Evolutionary conservation across 1,140 invertebrate species (phyloP), one percentile per base, ranked within the genome.

Genomic region (Euura lappo): DNA sequence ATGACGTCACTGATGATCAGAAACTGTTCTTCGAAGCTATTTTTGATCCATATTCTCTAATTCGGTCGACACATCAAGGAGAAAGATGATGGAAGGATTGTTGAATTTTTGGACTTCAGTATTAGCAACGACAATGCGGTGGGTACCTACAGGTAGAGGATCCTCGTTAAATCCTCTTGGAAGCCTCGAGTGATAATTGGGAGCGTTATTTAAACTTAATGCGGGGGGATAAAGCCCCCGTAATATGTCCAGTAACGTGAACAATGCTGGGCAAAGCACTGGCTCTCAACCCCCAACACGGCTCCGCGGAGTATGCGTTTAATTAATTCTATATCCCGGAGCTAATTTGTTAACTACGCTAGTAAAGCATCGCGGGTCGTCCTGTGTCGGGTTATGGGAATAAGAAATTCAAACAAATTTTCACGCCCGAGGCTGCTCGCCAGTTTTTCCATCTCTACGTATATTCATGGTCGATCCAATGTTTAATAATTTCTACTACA

Each of bases 131-230:
- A 28, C 28, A 28, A 28, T 28, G 28, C 28, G 28, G 28, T 28
- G 28, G 28, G 28, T 28, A 28, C 28, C 28, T 28, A 28, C 28
- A 28, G 28, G 28, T 28, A 28, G 0, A 28, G 28, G 28, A 28
- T 28, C 28, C 28, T 28, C 28, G 51, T 60, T 8, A 60, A 60
- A 60, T 60, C 13, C 78, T 78, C 75, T 75, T 75, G 71, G 71
- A 75, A 77, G 75, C 68, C 74, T 72, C 79, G 76, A 81, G 79
- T 78, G 78, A 77, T 80, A 80, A 81, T 81, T 78, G 78, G 76
- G 74, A 76, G 74, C 74, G 77, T 81, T 82, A 81, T 81, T 75
- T 46, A 44, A 42, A 44, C 68, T 71, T 82, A 80, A 80, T 80
- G 77, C 78, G 72, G 60, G 71, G 71, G 80, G 74, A 81, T 78